Base-by-base conservation (phyloP, 2,888 invertebrate species). In the Cosmorhoe ocellata region DNA sequence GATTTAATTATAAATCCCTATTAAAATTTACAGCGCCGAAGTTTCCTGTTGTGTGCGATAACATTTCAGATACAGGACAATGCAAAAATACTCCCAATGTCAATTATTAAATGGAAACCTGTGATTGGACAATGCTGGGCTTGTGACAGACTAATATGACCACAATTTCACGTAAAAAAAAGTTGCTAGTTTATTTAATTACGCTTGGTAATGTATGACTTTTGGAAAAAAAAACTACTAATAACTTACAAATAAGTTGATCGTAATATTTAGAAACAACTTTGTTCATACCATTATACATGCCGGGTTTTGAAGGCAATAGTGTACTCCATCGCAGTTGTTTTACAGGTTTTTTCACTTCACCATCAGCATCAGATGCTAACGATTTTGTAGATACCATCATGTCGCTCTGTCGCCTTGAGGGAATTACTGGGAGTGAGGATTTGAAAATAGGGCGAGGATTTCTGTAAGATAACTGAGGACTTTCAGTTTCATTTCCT, bases 11-110 rank as follows among this genome's bases (percentile, higher is more conserved):
- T 57, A 74, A 68, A 42, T 81, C 76, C 77, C 65, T 69, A 69
- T 71, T 64, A 49, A 47, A 14, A 18, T 32, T 18, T 36, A 18
- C 24, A 61, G 69, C 74, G 71, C 64, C 70, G 67, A 74, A 73
- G 77, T 86, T 87, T 89, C 89, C 89, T 85, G 88, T 83, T 79
- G 60, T 66, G 64, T 65, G 63, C 69, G 79, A 77, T 78, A 81
- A 67, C 61, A 71, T 56, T 52, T 50, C 24, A 33, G 59, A 61
- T 64, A 64, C 52, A 62, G 61, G 57, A 67, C 65, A 68, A 58
- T 70, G 68, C 64, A 61, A 69, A 73, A 66, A 50, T 64, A 63
- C 60, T 63, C 61, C 60, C 65, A 66, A 64, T 64, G 67, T 63
- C 64, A 65, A 63, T 63, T 64, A 66, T 65, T 62, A 64, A 69